A percentile compares a stretch with the other conserved stretches of the same genome.
These are phyloP conservation scores for Chaenogobius annularis DNA, from an alignment of 2,113 vertebrate genomes.

Conservation along the genomic window DNA sequence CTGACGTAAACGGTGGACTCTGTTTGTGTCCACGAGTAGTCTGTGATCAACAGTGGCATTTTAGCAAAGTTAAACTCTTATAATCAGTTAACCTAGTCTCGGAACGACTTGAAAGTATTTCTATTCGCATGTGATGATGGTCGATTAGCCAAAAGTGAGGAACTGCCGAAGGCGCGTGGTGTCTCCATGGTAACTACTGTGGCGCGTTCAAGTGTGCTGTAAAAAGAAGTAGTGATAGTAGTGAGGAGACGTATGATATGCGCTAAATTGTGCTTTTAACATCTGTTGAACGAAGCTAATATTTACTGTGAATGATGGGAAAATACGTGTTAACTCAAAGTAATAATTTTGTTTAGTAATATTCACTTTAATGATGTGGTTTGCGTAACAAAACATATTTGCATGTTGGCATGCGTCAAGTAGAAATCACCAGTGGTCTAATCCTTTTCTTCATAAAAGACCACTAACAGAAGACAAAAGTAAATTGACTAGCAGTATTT, in stretches of 20 bases:
- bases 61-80: too few species aligned
- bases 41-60: slow-evolving; percentile 85
- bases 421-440: too few species aligned
- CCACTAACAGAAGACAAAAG: too few species aligned
- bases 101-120: background rate
- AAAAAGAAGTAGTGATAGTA: background rate
- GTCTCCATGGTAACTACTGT: background rate
- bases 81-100: background rate
- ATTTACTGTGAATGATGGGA: background rate
- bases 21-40: slow-evolving; percentile 86
- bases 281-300: background rate
- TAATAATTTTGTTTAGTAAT: background rate
- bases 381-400: too few species aligned
- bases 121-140: too few species aligned
- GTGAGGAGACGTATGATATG: too few species aligned
- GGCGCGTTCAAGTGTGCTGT: background rate
- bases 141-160: background rate
- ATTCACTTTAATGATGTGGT: background rate
- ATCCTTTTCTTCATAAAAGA: too few species aligned
- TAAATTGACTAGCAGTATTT: too few species aligned
- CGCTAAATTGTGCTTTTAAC: too few species aligned
- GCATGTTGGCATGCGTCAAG: too few species aligned
- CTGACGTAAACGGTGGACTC: slow-evolving; percentile 72
- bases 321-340: background rate
- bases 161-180: background rate